Base-by-base conservation (phyloP, 2,888 invertebrate species). In the Cartodere bifasciata region DNA sequence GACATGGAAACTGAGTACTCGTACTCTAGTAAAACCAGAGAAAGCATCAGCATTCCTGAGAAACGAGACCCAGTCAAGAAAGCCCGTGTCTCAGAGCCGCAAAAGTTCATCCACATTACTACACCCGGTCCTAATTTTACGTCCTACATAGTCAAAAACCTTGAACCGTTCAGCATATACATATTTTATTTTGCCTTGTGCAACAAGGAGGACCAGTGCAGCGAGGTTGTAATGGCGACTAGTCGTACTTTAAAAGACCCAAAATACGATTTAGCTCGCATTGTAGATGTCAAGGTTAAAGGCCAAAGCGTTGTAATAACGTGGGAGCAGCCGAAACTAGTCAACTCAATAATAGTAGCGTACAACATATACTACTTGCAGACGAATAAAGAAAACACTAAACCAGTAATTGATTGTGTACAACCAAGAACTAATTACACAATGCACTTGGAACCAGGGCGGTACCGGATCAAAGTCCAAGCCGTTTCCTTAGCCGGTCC, bases 291-390 rank as follows among this genome's bases (percentile, higher is more conserved):
- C 1, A 30, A 29, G 13, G 36, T 42, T 7, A 38, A 45, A 9
- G 32, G 39, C 0, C 37, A 42, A 4, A 35, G 44, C 4, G 49
- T 50, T 4, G 34, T 41, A 10, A 34, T 70, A 2, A 43, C 41
- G 3, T 82, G 82, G 79, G 52, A 56, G 1, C 61, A 68, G 37
- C 80, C 81, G 1, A 42, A 45, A n/a, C 39, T 62, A 13, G 75
- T 79, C 0, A 84, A 83, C 49, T 73, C 75, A 0, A 47, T 71
- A 3, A 67, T 78, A 4, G 58, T 79, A 4, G 65, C 70, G 1
- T 83, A 78, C 49, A 62, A 65, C 13, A 51, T 78, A 7, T 65
- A 71, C 39, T 68, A 71, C 45, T 62, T 60, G 36, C 56, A 56
- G 32, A 35, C 49, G 2, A 56, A 60, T 28, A 44, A 53, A 10